Conservation (phyloP, 2,888 invertebrate species). For the Dermolepida albohirtum region DNA sequence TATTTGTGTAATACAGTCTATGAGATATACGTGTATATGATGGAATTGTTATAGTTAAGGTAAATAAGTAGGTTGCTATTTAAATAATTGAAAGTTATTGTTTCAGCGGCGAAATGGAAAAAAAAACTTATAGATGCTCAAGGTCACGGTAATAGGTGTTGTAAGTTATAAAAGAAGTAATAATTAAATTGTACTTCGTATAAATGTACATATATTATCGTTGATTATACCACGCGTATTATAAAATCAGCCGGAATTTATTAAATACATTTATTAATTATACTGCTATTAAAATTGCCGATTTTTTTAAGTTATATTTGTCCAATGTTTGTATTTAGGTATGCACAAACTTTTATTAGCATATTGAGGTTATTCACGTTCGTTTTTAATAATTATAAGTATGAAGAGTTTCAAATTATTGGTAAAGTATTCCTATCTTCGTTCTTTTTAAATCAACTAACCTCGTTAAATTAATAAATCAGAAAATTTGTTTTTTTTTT, state of each 20-base stretch:
- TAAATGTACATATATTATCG: neutral
- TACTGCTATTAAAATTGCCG: too few species aligned
- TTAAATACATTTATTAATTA: too few species aligned
- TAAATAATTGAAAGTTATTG: slow-evolving; percentile 25
- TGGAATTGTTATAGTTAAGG: neutral
- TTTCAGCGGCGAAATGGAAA: slow-evolving; percentile 13
- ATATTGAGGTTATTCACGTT: slow-evolving; percentile 3
- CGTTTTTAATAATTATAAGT: neutral
- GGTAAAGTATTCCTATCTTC: slow-evolving; percentile 7
- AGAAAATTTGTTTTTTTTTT: too few species aligned
- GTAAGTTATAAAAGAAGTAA: slow-evolving; percentile 10
- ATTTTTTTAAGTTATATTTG: too few species aligned
- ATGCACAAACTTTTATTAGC: neutral
- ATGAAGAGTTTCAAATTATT: neutral
- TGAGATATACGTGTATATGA: too few species aligned
- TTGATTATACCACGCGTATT: too few species aligned
- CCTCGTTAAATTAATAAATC: too few species aligned
- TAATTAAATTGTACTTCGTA: slow-evolving; percentile 22
- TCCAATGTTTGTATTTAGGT: too few species aligned
- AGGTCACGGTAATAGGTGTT: slow-evolving; percentile 29
- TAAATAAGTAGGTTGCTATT: slow-evolving; percentile 30
- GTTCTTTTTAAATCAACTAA: neutral
- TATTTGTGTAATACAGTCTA: too few species aligned
- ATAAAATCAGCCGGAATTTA: too few species aligned
- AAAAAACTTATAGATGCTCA: slow-evolving; percentile 20